Conservation (phyloP, 2,113 vertebrate genomes). For the Chaenocephalus aceratus region DNA sequence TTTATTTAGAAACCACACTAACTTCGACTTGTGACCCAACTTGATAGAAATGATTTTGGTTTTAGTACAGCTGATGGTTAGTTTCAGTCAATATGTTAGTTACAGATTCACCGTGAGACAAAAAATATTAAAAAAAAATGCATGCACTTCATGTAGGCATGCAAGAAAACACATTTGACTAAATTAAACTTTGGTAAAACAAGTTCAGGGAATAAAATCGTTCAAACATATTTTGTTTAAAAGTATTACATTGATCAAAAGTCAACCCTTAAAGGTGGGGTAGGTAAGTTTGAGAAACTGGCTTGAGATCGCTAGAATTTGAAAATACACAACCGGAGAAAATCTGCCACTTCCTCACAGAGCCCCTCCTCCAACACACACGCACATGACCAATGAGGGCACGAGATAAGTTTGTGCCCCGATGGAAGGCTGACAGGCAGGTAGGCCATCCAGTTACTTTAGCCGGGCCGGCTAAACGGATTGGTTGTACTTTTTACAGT, state of each 20-base stretch:
- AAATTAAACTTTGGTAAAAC: background rate
- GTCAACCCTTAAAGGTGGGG: too few species aligned
- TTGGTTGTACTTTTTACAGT: too few species aligned
- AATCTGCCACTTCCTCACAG: too few species aligned
- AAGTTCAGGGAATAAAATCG: background rate
- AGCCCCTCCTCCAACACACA: too few species aligned
- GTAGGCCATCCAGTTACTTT: too few species aligned
- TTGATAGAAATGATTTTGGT: background rate
- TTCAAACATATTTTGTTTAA: background rate
- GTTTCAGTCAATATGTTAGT: constrained; percentile 20
- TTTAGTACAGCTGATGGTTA: constrained; percentile 30
- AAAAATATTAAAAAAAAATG: background rate
- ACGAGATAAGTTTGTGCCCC: too few species aligned
- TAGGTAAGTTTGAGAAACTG: too few species aligned
- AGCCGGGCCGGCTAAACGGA: too few species aligned
- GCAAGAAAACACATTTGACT: background rate
- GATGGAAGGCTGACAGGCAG: too few species aligned
- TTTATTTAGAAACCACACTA: constrained; percentile 33
- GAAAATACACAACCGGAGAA: too few species aligned
- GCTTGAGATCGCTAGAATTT: too few species aligned
- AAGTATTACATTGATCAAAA: constrained; percentile 1
- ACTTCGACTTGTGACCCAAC: constrained; percentile 1
- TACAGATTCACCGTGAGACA: constrained; percentile 26
- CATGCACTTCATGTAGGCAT: background rate
- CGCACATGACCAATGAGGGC: too few species aligned